phyloP scores from a whole-genome alignment of 2,888 invertebrate species.

The Abrostola triplasia region DNA sequence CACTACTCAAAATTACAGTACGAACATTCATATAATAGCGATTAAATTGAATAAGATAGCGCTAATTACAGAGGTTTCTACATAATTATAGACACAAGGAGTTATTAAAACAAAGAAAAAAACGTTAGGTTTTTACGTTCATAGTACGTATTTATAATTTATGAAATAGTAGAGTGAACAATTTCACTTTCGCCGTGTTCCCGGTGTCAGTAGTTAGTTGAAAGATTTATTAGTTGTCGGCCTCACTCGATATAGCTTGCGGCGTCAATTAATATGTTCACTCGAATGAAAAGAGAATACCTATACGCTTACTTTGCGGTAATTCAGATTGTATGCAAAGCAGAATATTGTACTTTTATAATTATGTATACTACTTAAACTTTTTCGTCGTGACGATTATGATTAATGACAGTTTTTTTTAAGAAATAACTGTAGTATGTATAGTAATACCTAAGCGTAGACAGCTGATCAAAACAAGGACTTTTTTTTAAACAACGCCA shows the following conservation, averaged over 20 bases:
- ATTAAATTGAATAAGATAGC: slow-evolving; percentile 16
- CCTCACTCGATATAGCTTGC: slow-evolving; percentile 44
- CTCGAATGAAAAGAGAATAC: slow-evolving; percentile 46
- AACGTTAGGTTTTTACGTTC: slow-evolving; percentile 14
- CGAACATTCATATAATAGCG: background rate
- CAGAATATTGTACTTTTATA: background rate
- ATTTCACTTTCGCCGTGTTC: slow-evolving; percentile 61
- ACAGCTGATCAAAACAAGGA: too few relatives aligned
- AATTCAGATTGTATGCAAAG: slow-evolving; percentile 48
- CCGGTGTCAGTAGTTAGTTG: slow-evolving; percentile 53
- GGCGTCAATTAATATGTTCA: slow-evolving; percentile 56
- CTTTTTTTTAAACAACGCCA: too few relatives aligned
- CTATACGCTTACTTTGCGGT: slow-evolving; percentile 40
- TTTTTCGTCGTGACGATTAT: too few relatives aligned
- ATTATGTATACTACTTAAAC: background rate
- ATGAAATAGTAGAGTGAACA: slow-evolving; percentile 42
- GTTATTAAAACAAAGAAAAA: slow-evolving; percentile 20
- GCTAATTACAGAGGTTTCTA: slow-evolving; percentile 15
- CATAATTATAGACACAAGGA: slow-evolving; percentile 27
- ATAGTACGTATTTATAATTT: slow-evolving; percentile 24
- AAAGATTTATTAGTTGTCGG: slow-evolving; percentile 59
- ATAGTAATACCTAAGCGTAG: too few relatives aligned
- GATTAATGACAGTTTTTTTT: too few relatives aligned
- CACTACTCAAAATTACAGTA: slow-evolving; percentile 3
- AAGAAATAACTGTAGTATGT: too few relatives aligned